Base-by-base conservation (phyloP, 2,888 invertebrate species). In the Pardosa pseudoannulata region DNA sequence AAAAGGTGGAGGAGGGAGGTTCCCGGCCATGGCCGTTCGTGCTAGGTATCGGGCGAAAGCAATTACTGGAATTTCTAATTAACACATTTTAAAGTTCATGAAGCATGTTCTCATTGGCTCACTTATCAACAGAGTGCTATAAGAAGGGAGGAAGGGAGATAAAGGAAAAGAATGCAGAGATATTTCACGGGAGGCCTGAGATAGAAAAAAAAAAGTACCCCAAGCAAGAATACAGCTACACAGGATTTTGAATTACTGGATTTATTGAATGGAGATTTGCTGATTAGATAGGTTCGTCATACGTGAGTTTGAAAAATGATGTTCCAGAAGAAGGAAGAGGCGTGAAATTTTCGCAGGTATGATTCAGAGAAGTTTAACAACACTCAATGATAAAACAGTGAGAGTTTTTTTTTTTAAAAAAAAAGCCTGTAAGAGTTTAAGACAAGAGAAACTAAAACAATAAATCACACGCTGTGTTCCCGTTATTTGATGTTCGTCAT, bases 61-160 rank as follows among this genome's bases (percentile, higher is more conserved):
- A 85, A 85, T 85, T 85, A 85, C 85, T 79, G 85, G 85, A 85
- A 85, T 85, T 85, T 85, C 85, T 85, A 85, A 85, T 85, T 85
- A 85, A 85, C 85, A 85, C 85, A 85, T 85, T 85, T 85, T 85
- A 85, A 85, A 85, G 73, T 79, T 73, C 73, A 67, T 74, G 73
- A 79, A 79, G 85, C 85, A 68, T 79, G 79, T 46, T 72, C 78
- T 83, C 79, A 79, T 73, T 56, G 74, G 73, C 65, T 85, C 79
- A 79, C 85, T 79, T 79, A 79, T 85, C 85, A 85, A 73, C 68
- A 79, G 70, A 41, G 39, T 28, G 70, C 31, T 36, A 56, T 23
- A 19, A 70, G 56, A 68, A 70, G 41, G 46, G 56, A 46, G 19
- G 75, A 75, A 39, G 56, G 65, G 19, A n/a, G 29, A 19, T 46